Evolutionary conservation across 2,113 vertebrate genomes (phyloP), one percentile per base, ranked within the genome.

Genomic region (Mugil cephalus): DNA sequence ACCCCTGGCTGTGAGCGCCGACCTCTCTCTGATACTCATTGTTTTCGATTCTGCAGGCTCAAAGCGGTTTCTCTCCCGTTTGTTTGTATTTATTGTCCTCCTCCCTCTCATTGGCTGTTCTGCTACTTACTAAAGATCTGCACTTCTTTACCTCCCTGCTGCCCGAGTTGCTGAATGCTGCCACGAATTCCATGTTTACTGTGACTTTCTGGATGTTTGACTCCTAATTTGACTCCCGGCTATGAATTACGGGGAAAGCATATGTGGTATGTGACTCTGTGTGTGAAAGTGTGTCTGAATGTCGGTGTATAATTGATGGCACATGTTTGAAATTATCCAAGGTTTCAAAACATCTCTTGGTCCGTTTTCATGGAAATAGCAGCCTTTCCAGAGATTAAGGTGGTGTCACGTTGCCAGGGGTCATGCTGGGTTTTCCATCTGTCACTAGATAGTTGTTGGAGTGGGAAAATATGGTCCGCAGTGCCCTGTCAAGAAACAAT

Each of bases 341-440:
- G 68, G 60, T 81, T 87, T 85, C 46, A 77, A 87, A 92, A 91
- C 60, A 87, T 77, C 73, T 79, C 72, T 50, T 24, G 42, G 79
- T 46, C 60, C 80, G 85, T 81, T 89, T 81, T 43, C 84, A 80
- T 68, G 13, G 48, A 36, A 82, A 79, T 82, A 80, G 84, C 46
- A 60, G 43, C 45, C 35, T 66, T 75, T 83, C 42, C 47, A 65
- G 46, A 67, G 77, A 86, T 84, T 73, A 73, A 66, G 51, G 47
- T 67, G 62, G 59, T 87, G 64, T 87, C 4, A 72, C 82, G 64
- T 77, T 78, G 47, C 46, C 1, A 2, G 43, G 56, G 70, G 73
- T 67, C 19, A 12, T 80, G 53, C 24, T 36, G 36, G 65, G 73
- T 11, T 83, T 74, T 76, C 79, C 80, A 67, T 84, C 65, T 82